A percentile compares a stretch with the other conserved stretches of the same genome.
phyloP scores from a whole-genome alignment of 2,888 invertebrate species.

The Leptopilina drosophilae region DNA sequence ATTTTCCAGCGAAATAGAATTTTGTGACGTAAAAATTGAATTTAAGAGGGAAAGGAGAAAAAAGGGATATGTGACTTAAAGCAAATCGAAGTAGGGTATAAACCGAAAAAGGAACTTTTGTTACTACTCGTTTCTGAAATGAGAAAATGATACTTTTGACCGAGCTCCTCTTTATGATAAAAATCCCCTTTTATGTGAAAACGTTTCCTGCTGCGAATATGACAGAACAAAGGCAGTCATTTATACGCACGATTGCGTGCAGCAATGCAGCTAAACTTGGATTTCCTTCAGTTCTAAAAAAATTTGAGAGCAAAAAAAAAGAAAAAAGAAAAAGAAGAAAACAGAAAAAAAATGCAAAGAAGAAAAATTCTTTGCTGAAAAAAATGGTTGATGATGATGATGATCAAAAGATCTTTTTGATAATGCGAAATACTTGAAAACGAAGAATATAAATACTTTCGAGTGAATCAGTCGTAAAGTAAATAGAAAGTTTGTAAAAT shows the following conservation, averaged over 20 bases:
- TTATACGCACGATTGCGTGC: constrained; percentile 37
- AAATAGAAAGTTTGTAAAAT: too few species aligned
- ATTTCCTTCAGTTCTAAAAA: constrained; percentile 32
- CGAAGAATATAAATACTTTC: too few species aligned
- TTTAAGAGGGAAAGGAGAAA: constrained; percentile 26
- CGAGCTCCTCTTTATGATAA: constrained; percentile 28
- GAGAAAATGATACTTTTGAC: constrained; percentile 33
- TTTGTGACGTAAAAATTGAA: constrained; percentile 12
- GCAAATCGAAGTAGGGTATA: constrained; percentile 25
- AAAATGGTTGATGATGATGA: too few species aligned
- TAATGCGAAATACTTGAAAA: too few species aligned
- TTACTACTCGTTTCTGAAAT: constrained; percentile 37
- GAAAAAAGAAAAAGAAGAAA: neutral
- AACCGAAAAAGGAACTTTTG: constrained; percentile 34
- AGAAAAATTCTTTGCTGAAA: too few species aligned
- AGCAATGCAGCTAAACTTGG: constrained; percentile 24
- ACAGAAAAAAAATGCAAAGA: neutral
- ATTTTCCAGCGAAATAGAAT: constrained; percentile 4
- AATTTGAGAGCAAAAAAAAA: neutral
- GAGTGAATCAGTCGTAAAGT: too few species aligned
- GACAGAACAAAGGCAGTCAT: constrained; percentile 33
- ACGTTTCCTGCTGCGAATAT: constrained; percentile 33
- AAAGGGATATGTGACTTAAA: constrained; percentile 2
- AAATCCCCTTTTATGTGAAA: constrained; percentile 34
- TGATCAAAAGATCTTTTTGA: too few species aligned